Evolutionary conservation across 2,113 vertebrate genomes (phyloP).

Genomic region (Sceloporus tristichus): DNA sequence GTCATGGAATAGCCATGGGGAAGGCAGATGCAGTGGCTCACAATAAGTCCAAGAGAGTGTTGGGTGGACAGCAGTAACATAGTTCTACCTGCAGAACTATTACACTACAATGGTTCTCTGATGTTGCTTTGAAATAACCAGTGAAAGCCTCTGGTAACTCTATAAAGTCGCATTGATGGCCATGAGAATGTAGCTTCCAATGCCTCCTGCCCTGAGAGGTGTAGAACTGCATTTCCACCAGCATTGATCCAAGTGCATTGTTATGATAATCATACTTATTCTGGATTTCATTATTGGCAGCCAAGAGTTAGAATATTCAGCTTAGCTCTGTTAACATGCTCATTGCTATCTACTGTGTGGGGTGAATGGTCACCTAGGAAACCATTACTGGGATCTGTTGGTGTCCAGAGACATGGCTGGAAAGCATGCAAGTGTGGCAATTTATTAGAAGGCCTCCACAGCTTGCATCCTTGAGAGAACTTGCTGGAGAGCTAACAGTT

Average conservation of each 20-base stretch:
- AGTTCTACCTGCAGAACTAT: too few relatives aligned
- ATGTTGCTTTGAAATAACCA: not conserved
- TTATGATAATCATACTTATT: fast-evolving
- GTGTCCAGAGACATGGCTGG: not conserved
- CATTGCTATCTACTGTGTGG: not conserved
- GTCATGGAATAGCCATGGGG: too few relatives aligned
- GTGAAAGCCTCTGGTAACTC: too few relatives aligned
- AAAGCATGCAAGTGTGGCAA: not conserved
- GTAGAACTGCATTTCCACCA: not conserved
- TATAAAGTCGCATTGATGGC: not conserved
- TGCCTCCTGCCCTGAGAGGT: not conserved
- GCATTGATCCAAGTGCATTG: fast-evolving
- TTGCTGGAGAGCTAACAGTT: constrained; percentile 45
- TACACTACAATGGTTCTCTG: too few relatives aligned
- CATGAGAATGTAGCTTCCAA: too few relatives aligned
- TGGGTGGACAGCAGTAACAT: too few relatives aligned
- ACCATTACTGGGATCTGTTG: not conserved
- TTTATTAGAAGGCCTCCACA: constrained; percentile 28
- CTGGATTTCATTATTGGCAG: not conserved
- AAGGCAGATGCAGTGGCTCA: too few relatives aligned
- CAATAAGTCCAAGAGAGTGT: too few relatives aligned
- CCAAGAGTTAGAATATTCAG: not conserved
- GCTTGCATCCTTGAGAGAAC: constrained; percentile 43
- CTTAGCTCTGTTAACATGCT: not conserved
- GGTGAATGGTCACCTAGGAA: constrained; percentile 37